These are phyloP conservation scores for Oncorhynchus keta DNA, from an alignment of 2,113 vertebrate genomes.

Conservation along the genomic window DNA sequence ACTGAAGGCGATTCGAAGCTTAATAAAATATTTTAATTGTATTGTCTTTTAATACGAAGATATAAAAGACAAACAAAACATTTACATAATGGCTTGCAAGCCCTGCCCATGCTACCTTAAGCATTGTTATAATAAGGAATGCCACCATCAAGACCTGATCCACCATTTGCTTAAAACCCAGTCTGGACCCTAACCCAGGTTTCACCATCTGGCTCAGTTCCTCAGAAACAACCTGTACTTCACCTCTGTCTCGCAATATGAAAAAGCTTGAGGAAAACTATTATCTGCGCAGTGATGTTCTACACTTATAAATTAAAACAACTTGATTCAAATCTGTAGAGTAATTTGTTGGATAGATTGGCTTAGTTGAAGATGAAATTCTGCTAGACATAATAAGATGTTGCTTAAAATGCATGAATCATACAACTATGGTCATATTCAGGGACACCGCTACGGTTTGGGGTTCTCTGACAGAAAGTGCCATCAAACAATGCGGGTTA, in stretches of 20 bases:
- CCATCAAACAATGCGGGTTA: conserved; percentile 36
- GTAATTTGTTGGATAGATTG: conserved; percentile 44
- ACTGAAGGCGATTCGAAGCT: conserved; percentile 75
- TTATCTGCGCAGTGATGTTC: conserved; percentile 42
- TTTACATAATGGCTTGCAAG: conserved; percentile 78
- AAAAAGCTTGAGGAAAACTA: conserved; percentile 37
- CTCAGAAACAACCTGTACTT: conserved; percentile 41
- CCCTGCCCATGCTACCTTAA: conserved; percentile 75
- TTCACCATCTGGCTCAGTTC: conserved; percentile 10
- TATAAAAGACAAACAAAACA: conserved; percentile 74
- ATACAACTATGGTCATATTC: conserved; percentile 24
- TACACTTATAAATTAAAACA: conserved; percentile 43
- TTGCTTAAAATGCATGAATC: conserved; percentile 31
- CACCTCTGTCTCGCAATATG: conserved; percentile 28
- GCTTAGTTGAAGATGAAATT: conserved; percentile 32
- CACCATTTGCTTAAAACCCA: conserved; percentile 35
- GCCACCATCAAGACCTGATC: conserved; percentile 58
- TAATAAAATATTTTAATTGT: conserved; percentile 83
- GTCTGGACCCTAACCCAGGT: conserved; percentile 21
- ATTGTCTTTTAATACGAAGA: conserved; percentile 83
- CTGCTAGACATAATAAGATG: not conserved
- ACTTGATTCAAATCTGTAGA: conserved; percentile 37
- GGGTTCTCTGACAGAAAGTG: conserved; percentile 29
- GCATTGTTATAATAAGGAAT: conserved; percentile 67
- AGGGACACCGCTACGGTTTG: conserved; percentile 23